Conservation (phyloP, 2,113 vertebrate species). For the Lophotis ruficrista region DNA sequence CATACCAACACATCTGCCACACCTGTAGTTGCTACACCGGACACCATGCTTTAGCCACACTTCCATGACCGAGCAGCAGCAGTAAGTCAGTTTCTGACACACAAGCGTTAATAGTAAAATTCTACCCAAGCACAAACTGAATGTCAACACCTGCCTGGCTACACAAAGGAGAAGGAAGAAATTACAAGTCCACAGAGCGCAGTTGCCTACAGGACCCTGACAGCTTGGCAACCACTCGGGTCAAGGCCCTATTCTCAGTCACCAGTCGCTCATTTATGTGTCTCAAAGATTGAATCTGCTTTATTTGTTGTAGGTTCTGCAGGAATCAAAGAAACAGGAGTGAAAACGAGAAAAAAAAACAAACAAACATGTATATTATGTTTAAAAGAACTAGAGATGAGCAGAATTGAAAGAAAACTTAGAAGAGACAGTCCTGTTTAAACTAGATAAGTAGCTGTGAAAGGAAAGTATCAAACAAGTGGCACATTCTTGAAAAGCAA, state of each 20-base stretch:
- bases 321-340: constrained; percentile 79
- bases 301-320: constrained; percentile 96
- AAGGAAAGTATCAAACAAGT: constrained; percentile 56
- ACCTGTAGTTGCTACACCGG: constrained; percentile 13
- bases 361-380: neutral
- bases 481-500: constrained; percentile 62
- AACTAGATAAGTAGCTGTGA: neutral
- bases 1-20: neutral
- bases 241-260: constrained; percentile 97
- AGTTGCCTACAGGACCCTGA: constrained; percentile 91
- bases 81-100: constrained; percentile 64
- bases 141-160: constrained; percentile 91
- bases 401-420: constrained; percentile 19
- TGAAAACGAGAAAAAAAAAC: constrained; percentile 52
- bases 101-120: constrained; percentile 74
- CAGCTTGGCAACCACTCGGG: constrained; percentile 93
- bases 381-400: constrained; percentile 49
- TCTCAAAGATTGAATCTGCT: constrained; percentile 94
- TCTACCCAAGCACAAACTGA: constrained; percentile 75
- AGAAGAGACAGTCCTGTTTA: constrained; percentile 9
- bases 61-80: constrained; percentile 59
- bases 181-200: constrained; percentile 87
- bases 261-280: constrained; percentile 95
- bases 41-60: constrained; percentile 71
- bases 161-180: constrained; percentile 83